Conservation (phyloP, 2,888 invertebrate genomes). For the Miltochrista miniata region DNA sequence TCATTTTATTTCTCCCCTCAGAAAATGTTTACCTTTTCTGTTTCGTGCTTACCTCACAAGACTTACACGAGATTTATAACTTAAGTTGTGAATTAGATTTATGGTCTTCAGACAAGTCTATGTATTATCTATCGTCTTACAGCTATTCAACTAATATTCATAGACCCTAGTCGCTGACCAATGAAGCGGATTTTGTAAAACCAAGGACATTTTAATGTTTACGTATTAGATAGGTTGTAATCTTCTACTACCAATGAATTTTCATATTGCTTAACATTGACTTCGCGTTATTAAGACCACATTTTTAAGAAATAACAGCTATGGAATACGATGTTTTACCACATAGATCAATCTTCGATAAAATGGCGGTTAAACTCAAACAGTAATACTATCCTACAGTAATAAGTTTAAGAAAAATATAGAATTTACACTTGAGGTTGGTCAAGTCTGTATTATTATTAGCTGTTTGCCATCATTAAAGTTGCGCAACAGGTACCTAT, state of each 20-base stretch:
- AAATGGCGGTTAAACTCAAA: slow-evolving; percentile 14
- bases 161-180: too few species aligned
- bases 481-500: slow-evolving; percentile 44
- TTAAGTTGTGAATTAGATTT: too few species aligned
- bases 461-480: slow-evolving; percentile 24
- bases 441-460: slow-evolving; percentile 35
- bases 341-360: slow-evolving; percentile 6
- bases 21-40: too few species aligned
- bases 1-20: too few species aligned
- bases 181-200: too few species aligned
- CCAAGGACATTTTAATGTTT: too few species aligned
- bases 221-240: too few species aligned
- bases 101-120: too few species aligned
- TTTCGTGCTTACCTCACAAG: too few species aligned
- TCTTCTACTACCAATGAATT: neutral
- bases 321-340: neutral
- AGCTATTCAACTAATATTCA: too few species aligned
- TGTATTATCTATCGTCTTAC: too few species aligned
- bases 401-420: slow-evolving; percentile 37
- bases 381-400: slow-evolving; percentile 27
- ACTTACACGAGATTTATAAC: too few species aligned
- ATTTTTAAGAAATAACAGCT: neutral
- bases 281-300: neutral
- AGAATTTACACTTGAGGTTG: slow-evolving; percentile 25
- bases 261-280: neutral